A percentile compares a stretch with the other conserved stretches of the same genome.
These are phyloP conservation scores for Ceryle rudis DNA, from an alignment of 2,797 vertebrate genomes.

Conservation along the genomic window DNA sequence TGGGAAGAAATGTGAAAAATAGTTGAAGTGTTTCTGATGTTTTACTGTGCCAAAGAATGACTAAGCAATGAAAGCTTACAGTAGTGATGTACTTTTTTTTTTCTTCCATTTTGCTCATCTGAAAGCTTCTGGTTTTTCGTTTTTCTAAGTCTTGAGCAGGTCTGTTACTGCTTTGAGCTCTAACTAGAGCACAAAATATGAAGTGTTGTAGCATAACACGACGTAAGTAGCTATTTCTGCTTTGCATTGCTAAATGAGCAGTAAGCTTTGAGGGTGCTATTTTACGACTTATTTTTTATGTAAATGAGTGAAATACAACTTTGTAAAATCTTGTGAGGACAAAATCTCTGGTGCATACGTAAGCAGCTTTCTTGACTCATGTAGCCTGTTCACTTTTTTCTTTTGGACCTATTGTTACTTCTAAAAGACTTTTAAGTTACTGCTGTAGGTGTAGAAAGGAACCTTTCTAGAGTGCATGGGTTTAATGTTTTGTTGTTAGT, in stretches of 20 bases:
- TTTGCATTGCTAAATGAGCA: background rate
- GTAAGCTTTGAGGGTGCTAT: background rate
- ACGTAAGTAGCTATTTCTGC: background rate
- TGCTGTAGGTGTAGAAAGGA: background rate
- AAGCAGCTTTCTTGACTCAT: background rate
- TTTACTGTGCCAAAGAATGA: conserved; percentile 57
- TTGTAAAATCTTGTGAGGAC: background rate
- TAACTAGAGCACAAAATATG: background rate
- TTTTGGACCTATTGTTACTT: background rate
- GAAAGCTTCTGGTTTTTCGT: background rate
- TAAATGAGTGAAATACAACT: background rate
- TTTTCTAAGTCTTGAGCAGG: background rate
- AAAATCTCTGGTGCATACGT: background rate
- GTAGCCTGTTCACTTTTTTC: background rate
- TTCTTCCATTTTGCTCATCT: conserved; percentile 36
- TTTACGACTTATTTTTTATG: background rate
- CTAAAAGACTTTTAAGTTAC: background rate
- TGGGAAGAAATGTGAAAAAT: conserved; percentile 66
- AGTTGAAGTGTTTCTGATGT: conserved; percentile 40
- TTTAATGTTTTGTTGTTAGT: background rate
- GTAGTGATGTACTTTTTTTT: conserved; percentile 34
- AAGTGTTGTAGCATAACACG: background rate
- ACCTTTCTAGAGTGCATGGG: background rate
- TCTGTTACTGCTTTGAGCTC: background rate
- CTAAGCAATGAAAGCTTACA: conserved; percentile 54